phyloP scores from a whole-genome alignment of 2,113 vertebrate species.

The Trogon surrucura region DNA sequence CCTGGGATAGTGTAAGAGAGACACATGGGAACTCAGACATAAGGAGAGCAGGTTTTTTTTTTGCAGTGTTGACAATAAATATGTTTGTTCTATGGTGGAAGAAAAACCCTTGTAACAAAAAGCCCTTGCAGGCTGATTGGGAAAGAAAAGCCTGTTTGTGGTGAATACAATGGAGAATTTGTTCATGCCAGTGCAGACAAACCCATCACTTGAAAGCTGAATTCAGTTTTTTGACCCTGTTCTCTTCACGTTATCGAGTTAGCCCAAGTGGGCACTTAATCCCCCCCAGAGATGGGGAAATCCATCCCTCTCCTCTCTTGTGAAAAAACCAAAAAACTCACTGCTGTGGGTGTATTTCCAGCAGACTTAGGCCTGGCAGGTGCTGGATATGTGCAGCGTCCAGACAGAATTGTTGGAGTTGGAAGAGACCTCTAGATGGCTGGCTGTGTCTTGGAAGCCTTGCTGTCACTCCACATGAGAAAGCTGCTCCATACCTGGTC shows the following conservation, averaged over 20 bases:
- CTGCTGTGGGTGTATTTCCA: not conserved
- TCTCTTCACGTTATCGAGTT: not conserved
- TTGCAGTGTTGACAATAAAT: constrained; percentile 29
- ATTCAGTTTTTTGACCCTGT: not conserved
- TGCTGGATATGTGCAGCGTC: not conserved
- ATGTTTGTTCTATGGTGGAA: not conserved
- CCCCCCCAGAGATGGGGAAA: not conserved
- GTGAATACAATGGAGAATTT: constrained; percentile 34
- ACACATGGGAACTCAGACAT: constrained; percentile 54
- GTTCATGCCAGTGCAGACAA: not conserved
- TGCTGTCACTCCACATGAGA: fast-evolving
- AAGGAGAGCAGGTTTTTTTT: not conserved
- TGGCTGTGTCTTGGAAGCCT: not conserved
- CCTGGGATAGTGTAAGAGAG: constrained; percentile 33
- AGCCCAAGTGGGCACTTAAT: not conserved
- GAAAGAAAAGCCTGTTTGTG: constrained; percentile 42
- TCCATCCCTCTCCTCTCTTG: not conserved
- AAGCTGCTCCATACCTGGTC: not conserved
- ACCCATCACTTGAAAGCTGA: constrained; percentile 37
- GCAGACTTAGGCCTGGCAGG: not conserved
- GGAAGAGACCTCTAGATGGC: too few species aligned
- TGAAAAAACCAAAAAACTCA: not conserved
- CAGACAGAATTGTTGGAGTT: too few species aligned
- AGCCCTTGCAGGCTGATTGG: not conserved
- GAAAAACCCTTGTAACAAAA: not conserved